Conservation (phyloP, 2,797 vertebrate genomes). For the Pseudochaenichthys georgianus region DNA sequence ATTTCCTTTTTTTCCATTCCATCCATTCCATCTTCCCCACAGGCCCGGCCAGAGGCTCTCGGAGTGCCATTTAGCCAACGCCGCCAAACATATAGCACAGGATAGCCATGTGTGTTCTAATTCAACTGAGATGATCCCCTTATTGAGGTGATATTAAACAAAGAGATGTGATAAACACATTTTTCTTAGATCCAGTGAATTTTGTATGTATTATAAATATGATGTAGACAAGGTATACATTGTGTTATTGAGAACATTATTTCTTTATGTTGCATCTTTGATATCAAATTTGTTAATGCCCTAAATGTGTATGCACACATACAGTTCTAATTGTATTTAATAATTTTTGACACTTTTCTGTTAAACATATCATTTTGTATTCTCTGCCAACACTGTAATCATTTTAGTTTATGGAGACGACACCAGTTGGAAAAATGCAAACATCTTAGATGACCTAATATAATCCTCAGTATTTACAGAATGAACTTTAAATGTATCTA, state of each 20-base stretch:
- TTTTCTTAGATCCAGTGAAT: no score
- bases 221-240: neutral
- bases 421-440: neutral
- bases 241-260: neutral
- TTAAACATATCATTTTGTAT: no score
- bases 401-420: neutral
- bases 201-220: no score
- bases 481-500: neutral
- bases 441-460: neutral
- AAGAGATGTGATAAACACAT: no score
- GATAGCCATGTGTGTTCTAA: conserved; percentile 11
- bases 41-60: conserved; percentile 43
- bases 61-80: conserved; percentile 62
- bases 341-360: no score
- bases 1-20: conserved; percentile 26
- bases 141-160: neutral
- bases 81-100: conserved; percentile 23
- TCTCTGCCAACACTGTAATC: neutral
- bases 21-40: conserved; percentile 25
- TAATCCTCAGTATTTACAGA: neutral
- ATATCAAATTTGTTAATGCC: neutral
- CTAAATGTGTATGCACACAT: neutral
- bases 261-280: neutral
- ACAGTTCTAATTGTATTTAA: neutral
- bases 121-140: conserved; percentile 5